phyloP scores from a whole-genome alignment of 2,888 invertebrate species.

The Byasa hedistus region DNA sequence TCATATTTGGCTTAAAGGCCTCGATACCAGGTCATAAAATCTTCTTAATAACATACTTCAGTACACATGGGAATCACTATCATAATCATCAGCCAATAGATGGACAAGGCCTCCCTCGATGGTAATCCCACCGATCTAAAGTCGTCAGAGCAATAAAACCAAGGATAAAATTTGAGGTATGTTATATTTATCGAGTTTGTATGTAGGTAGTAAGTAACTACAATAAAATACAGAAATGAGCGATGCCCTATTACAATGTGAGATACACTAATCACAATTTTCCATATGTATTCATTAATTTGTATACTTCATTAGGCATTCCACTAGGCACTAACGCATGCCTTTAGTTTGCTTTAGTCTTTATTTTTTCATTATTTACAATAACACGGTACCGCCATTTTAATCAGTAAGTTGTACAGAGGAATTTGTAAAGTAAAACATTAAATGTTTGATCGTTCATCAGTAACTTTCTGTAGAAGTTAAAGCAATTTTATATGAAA shows the following conservation, averaged over 20 bases:
- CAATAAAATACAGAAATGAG: slow-evolving; percentile 77
- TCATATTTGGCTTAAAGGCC: too few species aligned
- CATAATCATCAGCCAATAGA: too few species aligned
- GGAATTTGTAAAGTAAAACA: slow-evolving; percentile 22
- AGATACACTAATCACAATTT: slow-evolving; percentile 73
- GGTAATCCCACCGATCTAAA: too few species aligned
- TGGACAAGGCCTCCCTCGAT: too few species aligned
- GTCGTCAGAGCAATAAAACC: slow-evolving; percentile 46
- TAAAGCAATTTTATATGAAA: too few species aligned
- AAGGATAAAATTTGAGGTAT: slow-evolving; percentile 69
- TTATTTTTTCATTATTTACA: slow-evolving; percentile 76
- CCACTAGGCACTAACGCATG: slow-evolving; percentile 67
- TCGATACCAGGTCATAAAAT: too few species aligned
- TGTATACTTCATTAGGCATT: slow-evolving; percentile 76
- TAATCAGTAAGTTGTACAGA: slow-evolving; percentile 17
- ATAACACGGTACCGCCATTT: slow-evolving; percentile 42
- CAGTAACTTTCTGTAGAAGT: slow-evolving; percentile 3
- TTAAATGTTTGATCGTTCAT: slow-evolving; percentile 29
- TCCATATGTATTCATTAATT: slow-evolving; percentile 74
- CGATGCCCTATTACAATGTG: slow-evolving; percentile 74
- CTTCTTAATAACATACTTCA: too few species aligned
- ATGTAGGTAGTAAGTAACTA: slow-evolving; percentile 79
- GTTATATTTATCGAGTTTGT: slow-evolving; percentile 80
- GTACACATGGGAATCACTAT: too few species aligned
- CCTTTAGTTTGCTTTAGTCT: slow-evolving; percentile 66